Percentiles rank a stretch among this genome's conserved stretches.
phyloP scores from a whole-genome alignment of 2,797 vertebrate genomes.

The Arrhamphus sclerolepis region DNA sequence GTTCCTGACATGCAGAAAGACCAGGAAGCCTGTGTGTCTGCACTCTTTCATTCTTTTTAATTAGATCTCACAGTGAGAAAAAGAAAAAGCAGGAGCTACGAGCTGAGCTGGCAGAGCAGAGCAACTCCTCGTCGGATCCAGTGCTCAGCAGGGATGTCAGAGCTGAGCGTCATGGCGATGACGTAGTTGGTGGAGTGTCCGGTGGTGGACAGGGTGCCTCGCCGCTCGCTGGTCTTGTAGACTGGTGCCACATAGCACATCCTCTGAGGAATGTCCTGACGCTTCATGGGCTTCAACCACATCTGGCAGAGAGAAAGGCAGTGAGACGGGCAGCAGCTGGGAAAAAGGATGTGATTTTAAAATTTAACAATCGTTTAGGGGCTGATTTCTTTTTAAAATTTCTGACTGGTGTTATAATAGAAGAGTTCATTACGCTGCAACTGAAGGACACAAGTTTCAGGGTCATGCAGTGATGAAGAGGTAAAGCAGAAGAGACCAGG shows the following conservation, averaged over 20 bases:
- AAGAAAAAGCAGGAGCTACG: neutral
- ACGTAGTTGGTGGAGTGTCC: conserved; percentile 36
- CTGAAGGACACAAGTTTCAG: conserved; percentile 1
- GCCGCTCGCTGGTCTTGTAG: conserved; percentile 83
- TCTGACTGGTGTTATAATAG: neutral
- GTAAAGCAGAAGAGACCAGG: neutral
- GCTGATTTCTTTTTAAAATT: too few species aligned
- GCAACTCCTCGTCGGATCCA: conserved; percentile 88
- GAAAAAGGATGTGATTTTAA: too few species aligned
- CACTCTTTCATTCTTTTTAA: conserved; percentile 1
- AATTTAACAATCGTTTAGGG: too few species aligned
- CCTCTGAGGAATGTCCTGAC: conserved; percentile 78
- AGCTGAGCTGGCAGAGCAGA: conserved; percentile 85
- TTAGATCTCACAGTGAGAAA: too few species aligned
- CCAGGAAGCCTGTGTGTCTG: neutral
- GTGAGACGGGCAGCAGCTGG: too few species aligned
- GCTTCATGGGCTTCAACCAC: conserved; percentile 87
- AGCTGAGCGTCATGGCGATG: conserved; percentile 13
- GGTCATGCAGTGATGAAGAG: neutral
- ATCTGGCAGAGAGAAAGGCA: conserved; percentile 74
- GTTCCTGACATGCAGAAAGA: neutral
- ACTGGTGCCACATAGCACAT: conserved; percentile 80
- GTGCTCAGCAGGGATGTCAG: conserved; percentile 80
- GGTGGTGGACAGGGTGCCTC: conserved; percentile 87
- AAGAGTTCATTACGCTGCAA: neutral